Conservation (phyloP, 2,888 invertebrate genomes). For the Phasia obesa region DNA sequence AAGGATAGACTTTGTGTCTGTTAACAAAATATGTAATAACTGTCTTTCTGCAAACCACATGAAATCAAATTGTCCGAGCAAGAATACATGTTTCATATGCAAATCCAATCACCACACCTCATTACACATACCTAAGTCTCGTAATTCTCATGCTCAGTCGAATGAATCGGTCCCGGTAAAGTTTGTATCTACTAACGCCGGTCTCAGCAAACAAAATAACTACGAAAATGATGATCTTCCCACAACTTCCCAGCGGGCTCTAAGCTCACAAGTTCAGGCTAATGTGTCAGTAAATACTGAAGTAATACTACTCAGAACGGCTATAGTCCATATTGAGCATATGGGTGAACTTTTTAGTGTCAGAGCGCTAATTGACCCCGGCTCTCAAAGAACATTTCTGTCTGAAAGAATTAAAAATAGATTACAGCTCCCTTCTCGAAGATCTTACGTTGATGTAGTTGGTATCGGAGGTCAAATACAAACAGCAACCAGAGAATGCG, state of each 20-base stretch:
- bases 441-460: neutral
- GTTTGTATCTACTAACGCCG: neutral
- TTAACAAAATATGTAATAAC: no score
- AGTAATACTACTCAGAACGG: neutral
- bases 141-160: neutral
- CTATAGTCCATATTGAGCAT: neutral
- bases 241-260: no score
- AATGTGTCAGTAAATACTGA: no score
- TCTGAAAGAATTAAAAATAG: neutral
- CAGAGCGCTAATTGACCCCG: neutral
- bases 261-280: no score
- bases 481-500: neutral
- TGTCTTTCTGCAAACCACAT: no score
- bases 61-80: neutral
- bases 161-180: neutral
- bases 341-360: neutral
- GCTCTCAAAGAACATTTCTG: neutral
- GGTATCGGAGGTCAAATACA: neutral
- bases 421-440: neutral
- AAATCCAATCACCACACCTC: constrained; percentile 9
- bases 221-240: no score
- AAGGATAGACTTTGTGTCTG: no score
- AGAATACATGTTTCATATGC: constrained; percentile 3
- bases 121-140: neutral
- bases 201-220: neutral